Base-by-base conservation (phyloP, 2,113 vertebrate genomes). In the Bubo scandiacus region DNA sequence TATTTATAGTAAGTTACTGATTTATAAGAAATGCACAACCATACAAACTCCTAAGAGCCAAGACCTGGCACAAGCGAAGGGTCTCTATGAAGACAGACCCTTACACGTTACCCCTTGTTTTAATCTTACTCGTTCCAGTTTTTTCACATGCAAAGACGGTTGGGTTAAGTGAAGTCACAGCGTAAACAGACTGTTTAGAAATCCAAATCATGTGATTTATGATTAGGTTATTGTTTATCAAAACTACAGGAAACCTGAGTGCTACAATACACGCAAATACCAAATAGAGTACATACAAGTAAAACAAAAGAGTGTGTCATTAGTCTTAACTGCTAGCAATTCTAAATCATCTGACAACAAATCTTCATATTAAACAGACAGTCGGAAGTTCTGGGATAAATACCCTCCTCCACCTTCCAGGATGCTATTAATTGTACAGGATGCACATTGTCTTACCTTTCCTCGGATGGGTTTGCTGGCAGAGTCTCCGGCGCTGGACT, bases 381-480 rank as follows among this genome's bases (percentile, higher is more conserved):
- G 74, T 84, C 15, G 73, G 96, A 96, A 96, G 32, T 70, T 61
- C 70, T 40, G 54, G 74, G 62, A 92, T 95, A 96, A 97, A 97
- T 11, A 23, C 29, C 57, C 77, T 77, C 61, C 82, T 92, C 49
- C 71, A 47, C 94, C 78, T 97, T 96, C 96, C 97, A 81, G 95
- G 74, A 88, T 43, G 51, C 49, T 70, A 77, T 83, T 86, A 88
- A 92, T 90, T 92, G 92, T 25, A 89, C 81, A 40, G 96, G 96
- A 96, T 91, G 66, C 92, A 95, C 80, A 92, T 81, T 85, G 57
- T 94, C 97, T 98, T 87, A 98, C 98, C 98, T 97, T 97, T 82
- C 97, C 98, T 73, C 9, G 1, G 81, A 96, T 63, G 32, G 97
- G 93, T 66, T 98, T 95, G 49, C 90, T 95, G 81, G 97, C 95